A percentile compares a stretch with the other conserved stretches of the same genome.
Evolutionary conservation across 2,797 vertebrate genomes (phyloP).

Genomic region (Meda fulgida): DNA sequence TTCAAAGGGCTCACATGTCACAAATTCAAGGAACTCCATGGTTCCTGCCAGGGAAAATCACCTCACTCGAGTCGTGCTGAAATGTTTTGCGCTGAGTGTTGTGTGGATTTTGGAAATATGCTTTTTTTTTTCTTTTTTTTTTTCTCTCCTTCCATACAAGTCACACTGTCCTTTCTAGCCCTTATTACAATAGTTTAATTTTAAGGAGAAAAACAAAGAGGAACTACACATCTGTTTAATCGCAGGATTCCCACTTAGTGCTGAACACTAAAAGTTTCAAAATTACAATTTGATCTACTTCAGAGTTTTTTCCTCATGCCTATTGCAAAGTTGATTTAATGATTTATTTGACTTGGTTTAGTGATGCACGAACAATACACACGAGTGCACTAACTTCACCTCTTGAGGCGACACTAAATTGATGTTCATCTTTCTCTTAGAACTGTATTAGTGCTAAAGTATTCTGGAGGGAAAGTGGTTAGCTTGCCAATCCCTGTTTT

Average conservation of each 20-base stretch:
- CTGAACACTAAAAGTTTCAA: not conserved
- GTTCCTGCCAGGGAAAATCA: conserved; percentile 30
- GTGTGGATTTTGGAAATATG: conserved; percentile 34
- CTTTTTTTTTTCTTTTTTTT: conserved; percentile 26
- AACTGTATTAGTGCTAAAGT: conserved; percentile 39
- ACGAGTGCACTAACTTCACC: conserved; percentile 29
- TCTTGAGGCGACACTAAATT: conserved; percentile 12
- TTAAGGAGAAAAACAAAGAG: not conserved
- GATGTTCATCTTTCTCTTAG: not conserved
- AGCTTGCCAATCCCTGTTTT: conserved; percentile 28
- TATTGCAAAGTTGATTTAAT: not conserved
- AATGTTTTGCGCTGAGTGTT: conserved; percentile 41
- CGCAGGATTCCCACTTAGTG: not conserved
- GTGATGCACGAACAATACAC: not conserved
- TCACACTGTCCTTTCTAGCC: conserved; percentile 9
- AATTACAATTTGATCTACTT: not conserved
- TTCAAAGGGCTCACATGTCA: conserved; percentile 58
- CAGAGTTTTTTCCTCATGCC: not conserved
- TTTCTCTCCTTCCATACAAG: not conserved
- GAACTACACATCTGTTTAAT: not conserved
- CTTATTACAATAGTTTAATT: not conserved
- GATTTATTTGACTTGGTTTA: not conserved
- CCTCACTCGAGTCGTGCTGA: conserved; percentile 38
- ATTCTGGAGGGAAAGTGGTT: conserved; percentile 19
- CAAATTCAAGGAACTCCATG: conserved; percentile 32